Conservation (phyloP, 2,797 vertebrate genomes). For the Alca torda region DNA sequence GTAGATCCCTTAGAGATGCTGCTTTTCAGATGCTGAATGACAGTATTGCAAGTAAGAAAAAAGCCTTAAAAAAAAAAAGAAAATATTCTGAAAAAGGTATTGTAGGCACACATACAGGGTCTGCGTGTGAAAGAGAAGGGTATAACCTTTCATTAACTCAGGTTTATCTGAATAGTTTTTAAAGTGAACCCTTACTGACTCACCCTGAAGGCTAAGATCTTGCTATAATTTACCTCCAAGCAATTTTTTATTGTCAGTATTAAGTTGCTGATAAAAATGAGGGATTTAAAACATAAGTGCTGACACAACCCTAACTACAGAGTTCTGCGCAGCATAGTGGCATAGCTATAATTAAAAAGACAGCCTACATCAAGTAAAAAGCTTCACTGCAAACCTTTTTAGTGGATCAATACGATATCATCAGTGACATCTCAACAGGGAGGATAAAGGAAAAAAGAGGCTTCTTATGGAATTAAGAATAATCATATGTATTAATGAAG, state of each 20-base stretch:
- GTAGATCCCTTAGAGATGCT: background rate
- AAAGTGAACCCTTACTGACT: conserved; percentile 1
- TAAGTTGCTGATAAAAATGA: conserved; percentile 31
- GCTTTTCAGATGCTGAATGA: background rate
- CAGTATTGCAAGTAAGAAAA: background rate
- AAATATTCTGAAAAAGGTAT: background rate
- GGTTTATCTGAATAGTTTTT: conserved; percentile 34
- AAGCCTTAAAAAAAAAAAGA: background rate
- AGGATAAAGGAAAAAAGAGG: background rate
- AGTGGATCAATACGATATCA: conserved; percentile 45
- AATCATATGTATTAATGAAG: background rate
- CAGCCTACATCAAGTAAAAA: conserved; percentile 38
- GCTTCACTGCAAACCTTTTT: conserved; percentile 49
- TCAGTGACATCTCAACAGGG: conserved; percentile 6
- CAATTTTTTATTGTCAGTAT: conserved; percentile 16
- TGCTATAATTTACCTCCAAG: background rate
- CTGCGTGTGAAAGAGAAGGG: background rate
- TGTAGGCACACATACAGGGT: background rate
- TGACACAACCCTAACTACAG: conserved; percentile 33
- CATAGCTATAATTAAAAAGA: conserved; percentile 41
- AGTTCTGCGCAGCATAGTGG: background rate
- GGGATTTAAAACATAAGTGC: conserved; percentile 38
- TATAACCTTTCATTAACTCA: conserved; percentile 21
- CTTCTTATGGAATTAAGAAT: conserved; percentile 5
- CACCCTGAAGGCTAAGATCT: background rate